Evolutionary conservation across 2,888 invertebrate species (phyloP), one percentile per base, ranked within the genome.

Genomic region (Drosophila neutralis): DNA sequence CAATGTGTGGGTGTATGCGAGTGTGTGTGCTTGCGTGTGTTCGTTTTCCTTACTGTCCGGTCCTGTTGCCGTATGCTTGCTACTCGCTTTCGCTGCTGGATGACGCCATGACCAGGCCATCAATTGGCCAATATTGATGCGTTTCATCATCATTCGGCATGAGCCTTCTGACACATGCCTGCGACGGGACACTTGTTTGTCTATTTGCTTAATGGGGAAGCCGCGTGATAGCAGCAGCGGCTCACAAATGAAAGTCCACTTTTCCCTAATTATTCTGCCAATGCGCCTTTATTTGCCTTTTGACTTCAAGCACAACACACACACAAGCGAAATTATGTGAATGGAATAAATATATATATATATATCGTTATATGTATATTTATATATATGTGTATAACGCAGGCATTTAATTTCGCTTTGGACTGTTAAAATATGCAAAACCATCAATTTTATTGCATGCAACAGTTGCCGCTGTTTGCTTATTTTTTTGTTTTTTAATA

Each of bases 201-300:
- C 64, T 87, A 73, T 87, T 85, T 89, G 64, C 48, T 72, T 78
- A 72, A 56, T 51, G 64, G 42, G 52, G 51, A 48, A 53, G 36
- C 29, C 61, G 38, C 61, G 51, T 45, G 42, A 33, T 71, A 62
- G 40, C 69, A 62, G 67, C 38, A 58, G 59, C 42, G 36, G 57
- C 74, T 60, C 72, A 67, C 73, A 74, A 77, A 73, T 76, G 70
- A 64, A 77, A 52, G 68, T 75, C 61, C 58, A 63, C 52, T 78
- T 76, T 69, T 48, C 66, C 45, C 68, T 57, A 80, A 86, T 88
- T 88, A 76, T 69, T 58, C 62, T 40, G 59, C 49, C 42, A 38
- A 36, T 60, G 70, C 35, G 7, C 57, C 63, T 49, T 62, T 74
- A 59, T 74, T 75, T 69, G 53, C 45, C 18, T 65, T 21, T 69